Base-by-base conservation (phyloP, 2,888 invertebrate species). In the Chymomyza fuscimana region DNA sequence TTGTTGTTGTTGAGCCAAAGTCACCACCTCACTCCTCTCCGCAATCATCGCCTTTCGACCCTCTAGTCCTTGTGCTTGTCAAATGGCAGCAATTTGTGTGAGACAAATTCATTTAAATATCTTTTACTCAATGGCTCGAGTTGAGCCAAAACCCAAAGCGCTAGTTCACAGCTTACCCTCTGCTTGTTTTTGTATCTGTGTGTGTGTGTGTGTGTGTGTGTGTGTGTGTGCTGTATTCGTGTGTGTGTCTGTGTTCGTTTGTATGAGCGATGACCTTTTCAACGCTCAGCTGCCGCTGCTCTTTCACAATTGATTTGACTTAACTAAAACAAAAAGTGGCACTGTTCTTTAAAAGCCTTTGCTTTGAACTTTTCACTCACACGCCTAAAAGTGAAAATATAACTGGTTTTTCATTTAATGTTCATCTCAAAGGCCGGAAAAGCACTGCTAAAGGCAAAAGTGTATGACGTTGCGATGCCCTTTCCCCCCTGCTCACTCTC, bases 101-200 rank as follows among this genome's bases (percentile, higher is more conserved):
- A 87, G 83, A 86, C 89, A 86, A 86, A 86, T 87, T 86, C 89
- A 85, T 85, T 85, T 88, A 88, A 85, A 85, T 85, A 88, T 86
- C 88, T 82, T 77, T 74, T 63, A 64, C 64, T 68, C 67, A 36
- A 60, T 60, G 60, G 67, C 61, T 61, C 65, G 40, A 46, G 40
- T 67, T 22, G 54, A 22, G 16, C 22, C 54, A 16, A 54, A 54
- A 54, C 54, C 54, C 54, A 19, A 54, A 54, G 19, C 54, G 16
- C 54, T 19, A 54, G 54, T 19, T 54, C 7, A 54, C 16, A 16
- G 16, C 54, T 46, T 46, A 12, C 10, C 12, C 12, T 46, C 16
- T 5, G 16, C 19, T 46, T 46, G 40, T 4, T 12, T 12, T 46
- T 12, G 40, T 12, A 12, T 46, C 40, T 46, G 52, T 54, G 40